Base-by-base conservation (phyloP, 2,888 invertebrate species). In the Acanthosoma haemorrhoidale region DNA sequence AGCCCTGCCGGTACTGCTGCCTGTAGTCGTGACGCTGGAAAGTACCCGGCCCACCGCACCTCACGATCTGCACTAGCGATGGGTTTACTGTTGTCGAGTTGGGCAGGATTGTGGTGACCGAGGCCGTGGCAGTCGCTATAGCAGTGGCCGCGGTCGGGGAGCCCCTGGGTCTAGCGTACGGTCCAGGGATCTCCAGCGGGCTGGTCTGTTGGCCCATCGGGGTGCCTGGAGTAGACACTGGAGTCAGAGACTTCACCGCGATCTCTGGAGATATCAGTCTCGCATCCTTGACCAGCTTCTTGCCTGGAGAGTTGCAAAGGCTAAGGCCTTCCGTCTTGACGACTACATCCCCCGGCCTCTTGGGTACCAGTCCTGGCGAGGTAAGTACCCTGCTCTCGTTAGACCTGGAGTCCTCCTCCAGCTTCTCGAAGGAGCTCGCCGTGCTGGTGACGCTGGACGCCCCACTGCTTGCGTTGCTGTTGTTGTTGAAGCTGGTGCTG, bases 391-490 rank as follows among this genome's bases (percentile, higher is more conserved):
- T 83, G 74, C 85, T 83, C 73, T 88, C 88, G 75, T 88, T 88
- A 25, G 88, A 89, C 73, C 88, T 82, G 4, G 89, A 90, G 78
- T 90, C 90, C 72, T 89, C 90, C 18, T 86, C 87, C 74, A 85
- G 83, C 77, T 89, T 90, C 76, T 90, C 90, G 75, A 89, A 87
- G 82, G 83, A 75, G 75, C 78, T 78, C 76, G 76, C 74, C 78
- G 83, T 78, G 78, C 82, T 79, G 71, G 82, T 86, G 51, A 88
- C 88, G 78, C 90, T 90, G 76, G 88, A 90, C 41, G 88, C 90
- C 32, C 90, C 90, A 70, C 75, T 77, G 71, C 76, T 77, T 5
- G 75, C 76, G 75, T 89, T 88, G 77, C 89, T 88, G 76, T 89
- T 89, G 77, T 86, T 89, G 77, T 86, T 88, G 78, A 87, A 88